Conservation (phyloP, 2,797 vertebrate species). For the Tadarida brasiliensis region DNA sequence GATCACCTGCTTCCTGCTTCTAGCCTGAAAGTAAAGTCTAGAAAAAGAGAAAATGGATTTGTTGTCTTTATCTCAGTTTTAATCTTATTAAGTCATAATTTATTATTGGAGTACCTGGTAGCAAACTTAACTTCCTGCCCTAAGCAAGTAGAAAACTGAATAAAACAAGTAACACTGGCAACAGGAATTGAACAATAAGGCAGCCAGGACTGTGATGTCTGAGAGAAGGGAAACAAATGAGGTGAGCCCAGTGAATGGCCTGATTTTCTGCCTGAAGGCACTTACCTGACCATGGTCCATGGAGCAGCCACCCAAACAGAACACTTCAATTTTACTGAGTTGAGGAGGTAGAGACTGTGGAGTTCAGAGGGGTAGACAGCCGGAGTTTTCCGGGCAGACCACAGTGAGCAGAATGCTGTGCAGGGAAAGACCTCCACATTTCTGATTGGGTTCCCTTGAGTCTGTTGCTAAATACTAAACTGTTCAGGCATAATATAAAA, state of each 20-base stretch:
- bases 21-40: not conserved
- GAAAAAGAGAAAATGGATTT: conserved; percentile 15
- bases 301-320: not conserved
- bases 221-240: not conserved
- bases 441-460: not conserved
- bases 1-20: not conserved
- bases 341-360: not conserved
- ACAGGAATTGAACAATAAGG: not conserved
- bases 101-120: not conserved
- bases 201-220: not conserved
- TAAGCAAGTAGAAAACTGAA: not conserved
- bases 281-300: not conserved
- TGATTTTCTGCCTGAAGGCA: not conserved
- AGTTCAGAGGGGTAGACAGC: not conserved
- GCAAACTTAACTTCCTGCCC: not conserved
- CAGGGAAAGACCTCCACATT: not conserved
- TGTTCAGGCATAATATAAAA: not conserved
- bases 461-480: conserved; percentile 22
- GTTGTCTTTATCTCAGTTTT: not conserved
- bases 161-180: not conserved
- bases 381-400: not conserved
- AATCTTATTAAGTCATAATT: not conserved
- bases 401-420: not conserved
- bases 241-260: not conserved
- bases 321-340: not conserved